Evolutionary conservation across 2,888 invertebrate species (phyloP).

Genomic region (Tinea semifulvella): DNA sequence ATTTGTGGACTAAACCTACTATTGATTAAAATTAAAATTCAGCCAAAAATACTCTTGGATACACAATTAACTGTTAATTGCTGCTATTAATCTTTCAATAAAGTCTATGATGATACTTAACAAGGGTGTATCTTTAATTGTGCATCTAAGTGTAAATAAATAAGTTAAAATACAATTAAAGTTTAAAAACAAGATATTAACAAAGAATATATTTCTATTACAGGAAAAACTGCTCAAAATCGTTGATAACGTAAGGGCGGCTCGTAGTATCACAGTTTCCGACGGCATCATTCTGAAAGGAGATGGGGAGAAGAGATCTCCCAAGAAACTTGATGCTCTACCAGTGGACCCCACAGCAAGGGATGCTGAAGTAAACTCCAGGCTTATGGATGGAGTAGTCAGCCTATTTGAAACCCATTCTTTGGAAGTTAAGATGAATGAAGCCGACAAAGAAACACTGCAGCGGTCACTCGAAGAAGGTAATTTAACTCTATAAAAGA

Average conservation of each 20-base stretch:
- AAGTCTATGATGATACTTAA: too few relatives aligned
- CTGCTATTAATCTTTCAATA: too few relatives aligned
- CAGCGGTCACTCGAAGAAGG: conserved; percentile 86
- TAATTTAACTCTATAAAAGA: too few relatives aligned
- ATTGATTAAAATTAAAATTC: too few relatives aligned
- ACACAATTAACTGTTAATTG: too few relatives aligned
- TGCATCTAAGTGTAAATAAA: too few relatives aligned
- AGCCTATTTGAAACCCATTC: conserved; percentile 81
- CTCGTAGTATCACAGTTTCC: conserved; percentile 63
- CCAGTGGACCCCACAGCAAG: conserved; percentile 78
- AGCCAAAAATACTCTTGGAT: too few relatives aligned
- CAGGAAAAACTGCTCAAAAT: conserved; percentile 77
- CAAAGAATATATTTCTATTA: conserved; percentile 24
- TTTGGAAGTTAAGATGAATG: conserved; percentile 82
- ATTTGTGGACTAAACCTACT: background rate
- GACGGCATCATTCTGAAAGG: conserved; percentile 71
- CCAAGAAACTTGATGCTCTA: conserved; percentile 70
- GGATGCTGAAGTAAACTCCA: conserved; percentile 76
- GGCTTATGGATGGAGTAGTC: conserved; percentile 78
- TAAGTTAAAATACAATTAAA: too few relatives aligned
- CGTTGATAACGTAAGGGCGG: conserved; percentile 65
- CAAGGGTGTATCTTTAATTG: conserved; percentile 17
- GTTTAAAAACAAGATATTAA: background rate
- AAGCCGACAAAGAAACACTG: conserved; percentile 75
- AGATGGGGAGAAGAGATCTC: conserved; percentile 51